These are phyloP conservation scores for Drosophila sulfurigaster DNA, from an alignment of 1,140 invertebrate genomes.

Conservation along the genomic window DNA sequence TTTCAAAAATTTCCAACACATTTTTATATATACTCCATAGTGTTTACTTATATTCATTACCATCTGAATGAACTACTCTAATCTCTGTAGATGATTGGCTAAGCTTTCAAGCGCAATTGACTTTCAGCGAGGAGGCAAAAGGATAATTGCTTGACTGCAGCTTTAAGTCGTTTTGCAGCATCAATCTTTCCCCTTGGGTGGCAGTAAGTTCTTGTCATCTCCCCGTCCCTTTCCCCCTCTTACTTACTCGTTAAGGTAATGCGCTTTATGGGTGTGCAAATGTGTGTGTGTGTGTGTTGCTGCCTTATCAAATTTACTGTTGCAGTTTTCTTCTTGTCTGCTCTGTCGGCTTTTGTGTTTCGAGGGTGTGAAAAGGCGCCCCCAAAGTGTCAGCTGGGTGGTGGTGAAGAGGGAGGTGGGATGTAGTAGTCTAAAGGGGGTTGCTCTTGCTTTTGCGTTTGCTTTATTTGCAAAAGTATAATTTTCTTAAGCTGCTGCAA, in stretches of 20 bases:
- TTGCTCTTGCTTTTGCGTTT: background rate
- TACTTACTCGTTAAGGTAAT: constrained; percentile 2
- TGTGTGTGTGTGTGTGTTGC: background rate
- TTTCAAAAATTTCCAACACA: no score
- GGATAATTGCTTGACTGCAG: constrained; percentile 1
- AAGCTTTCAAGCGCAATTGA: constrained; percentile 3
- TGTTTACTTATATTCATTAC: no score
- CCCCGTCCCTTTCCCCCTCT: background rate
- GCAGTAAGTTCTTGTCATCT: background rate
- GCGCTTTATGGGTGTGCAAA: background rate
- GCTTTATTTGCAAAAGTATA: constrained; percentile 24
- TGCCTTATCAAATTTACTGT: constrained; percentile 50
- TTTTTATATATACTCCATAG: no score
- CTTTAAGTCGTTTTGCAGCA: constrained; percentile 4
- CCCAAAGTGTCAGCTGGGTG: background rate
- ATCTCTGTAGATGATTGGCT: background rate
- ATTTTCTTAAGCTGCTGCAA: constrained; percentile 26
- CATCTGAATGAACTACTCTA: no score
- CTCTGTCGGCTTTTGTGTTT: constrained; percentile 10
- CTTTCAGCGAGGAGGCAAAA: background rate
- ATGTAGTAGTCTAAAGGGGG: background rate
- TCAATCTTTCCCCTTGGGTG: background rate
- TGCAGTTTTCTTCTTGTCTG: constrained; percentile 34
- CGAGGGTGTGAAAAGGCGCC: constrained; percentile 41
- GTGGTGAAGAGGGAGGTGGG: no score